Evolutionary conservation across 2,113 vertebrate species (phyloP).

Genomic region (Columba janthina): DNA sequence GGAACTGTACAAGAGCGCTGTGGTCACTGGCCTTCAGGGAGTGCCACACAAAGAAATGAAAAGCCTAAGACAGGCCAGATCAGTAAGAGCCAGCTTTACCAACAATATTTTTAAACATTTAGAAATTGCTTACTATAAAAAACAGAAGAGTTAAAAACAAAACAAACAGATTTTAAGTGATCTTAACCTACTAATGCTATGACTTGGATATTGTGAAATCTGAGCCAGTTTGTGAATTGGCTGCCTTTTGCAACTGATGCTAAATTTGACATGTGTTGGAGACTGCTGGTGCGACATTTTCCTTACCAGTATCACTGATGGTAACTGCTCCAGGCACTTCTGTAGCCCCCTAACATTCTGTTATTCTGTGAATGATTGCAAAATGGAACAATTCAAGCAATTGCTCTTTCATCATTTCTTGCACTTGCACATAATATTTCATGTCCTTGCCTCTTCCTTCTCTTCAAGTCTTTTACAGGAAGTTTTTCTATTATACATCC

Average conservation of each 20-base stretch:
- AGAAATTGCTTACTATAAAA: neutral
- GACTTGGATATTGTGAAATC: neutral
- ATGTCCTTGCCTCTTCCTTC: neutral
- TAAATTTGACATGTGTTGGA: neutral
- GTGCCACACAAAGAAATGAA: neutral
- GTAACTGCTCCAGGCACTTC: neutral
- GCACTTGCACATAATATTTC: neutral
- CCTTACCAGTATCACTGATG: neutral
- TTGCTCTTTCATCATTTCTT: neutral
- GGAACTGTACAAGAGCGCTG: neutral
- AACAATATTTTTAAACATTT: neutral
- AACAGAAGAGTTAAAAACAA: neutral
- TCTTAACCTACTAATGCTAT: neutral
- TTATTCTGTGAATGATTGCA: neutral
- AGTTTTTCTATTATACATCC: neutral
- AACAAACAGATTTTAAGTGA: neutral
- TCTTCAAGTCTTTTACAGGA: neutral
- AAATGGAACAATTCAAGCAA: neutral
- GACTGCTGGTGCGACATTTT: neutral
- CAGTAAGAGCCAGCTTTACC: neutral
- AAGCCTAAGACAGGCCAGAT: rapidly evolving
- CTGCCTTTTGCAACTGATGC: neutral
- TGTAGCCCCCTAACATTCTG: neutral
- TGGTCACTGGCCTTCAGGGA: neutral
- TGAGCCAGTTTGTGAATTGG: neutral